Percentiles rank a stretch among this genome's conserved stretches.
Conservation (phyloP, 2,113 vertebrate genomes). For the Balaeniceps rex region DNA sequence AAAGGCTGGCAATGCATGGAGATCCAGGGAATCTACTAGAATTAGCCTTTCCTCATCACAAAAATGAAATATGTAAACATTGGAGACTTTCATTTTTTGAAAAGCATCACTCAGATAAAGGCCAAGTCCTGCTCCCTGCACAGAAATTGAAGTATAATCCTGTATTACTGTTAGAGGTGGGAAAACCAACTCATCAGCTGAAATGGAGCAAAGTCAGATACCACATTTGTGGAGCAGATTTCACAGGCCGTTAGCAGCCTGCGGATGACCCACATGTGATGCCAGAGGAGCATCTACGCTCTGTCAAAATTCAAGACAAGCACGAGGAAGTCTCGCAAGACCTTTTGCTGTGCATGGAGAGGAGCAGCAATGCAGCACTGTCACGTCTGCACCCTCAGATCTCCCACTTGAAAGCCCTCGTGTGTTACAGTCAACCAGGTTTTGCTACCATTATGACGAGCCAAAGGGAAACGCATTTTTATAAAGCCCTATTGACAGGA, state of each 20-base stretch:
- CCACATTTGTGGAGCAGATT: background rate
- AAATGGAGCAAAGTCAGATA: background rate
- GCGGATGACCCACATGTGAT: accelerated
- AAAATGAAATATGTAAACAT: background rate
- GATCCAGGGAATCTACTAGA: background rate
- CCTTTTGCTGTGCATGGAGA: background rate
- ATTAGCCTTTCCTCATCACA: background rate
- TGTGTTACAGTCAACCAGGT: background rate
- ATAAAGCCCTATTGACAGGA: no score
- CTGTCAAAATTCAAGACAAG: background rate
- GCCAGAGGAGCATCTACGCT: background rate
- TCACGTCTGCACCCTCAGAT: accelerated
- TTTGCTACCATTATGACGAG: background rate
- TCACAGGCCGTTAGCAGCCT: background rate
- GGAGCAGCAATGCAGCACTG: background rate
- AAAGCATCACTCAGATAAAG: background rate
- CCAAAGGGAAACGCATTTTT: background rate
- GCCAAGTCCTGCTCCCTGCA: background rate
- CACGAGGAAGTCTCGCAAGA: background rate
- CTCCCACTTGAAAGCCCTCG: background rate
- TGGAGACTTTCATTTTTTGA: background rate
- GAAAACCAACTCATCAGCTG: background rate
- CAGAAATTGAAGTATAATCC: background rate
- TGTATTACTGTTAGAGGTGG: no score
- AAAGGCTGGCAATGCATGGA: background rate